Evolutionary conservation across 1,140 invertebrate species (phyloP).

Genomic region (Leptoteleia sp.): DNA sequence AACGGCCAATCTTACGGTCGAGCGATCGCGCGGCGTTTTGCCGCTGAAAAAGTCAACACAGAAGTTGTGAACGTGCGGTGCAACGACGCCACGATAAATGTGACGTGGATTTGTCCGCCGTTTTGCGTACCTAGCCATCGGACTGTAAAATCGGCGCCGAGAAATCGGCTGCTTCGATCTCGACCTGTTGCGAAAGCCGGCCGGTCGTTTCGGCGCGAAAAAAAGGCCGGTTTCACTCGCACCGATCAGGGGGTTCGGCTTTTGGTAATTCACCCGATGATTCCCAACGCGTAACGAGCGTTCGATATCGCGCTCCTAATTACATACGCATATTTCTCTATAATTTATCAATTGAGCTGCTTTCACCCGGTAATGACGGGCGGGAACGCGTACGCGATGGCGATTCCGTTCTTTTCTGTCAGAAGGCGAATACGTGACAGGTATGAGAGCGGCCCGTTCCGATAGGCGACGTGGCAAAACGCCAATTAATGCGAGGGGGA

Average conservation of each 20-base stretch:
- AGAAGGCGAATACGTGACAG: constrained; percentile 41
- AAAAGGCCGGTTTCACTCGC: constrained; percentile 36
- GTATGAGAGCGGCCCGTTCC: constrained; percentile 30
- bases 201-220: neutral
- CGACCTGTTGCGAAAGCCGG: constrained; percentile 30
- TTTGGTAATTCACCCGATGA: constrained; percentile 16
- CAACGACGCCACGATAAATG: constrained; percentile 54
- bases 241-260: constrained; percentile 12
- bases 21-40: constrained; percentile 58
- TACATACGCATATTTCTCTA: constrained; percentile 55
- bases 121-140: constrained; percentile 37
- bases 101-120: too few species aligned
- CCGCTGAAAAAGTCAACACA: constrained; percentile 68
- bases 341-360: constrained; percentile 57
- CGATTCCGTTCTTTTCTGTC: constrained; percentile 32
- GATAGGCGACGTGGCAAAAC: constrained; percentile 42
- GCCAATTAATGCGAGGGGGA: constrained; percentile 48
- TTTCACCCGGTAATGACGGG: constrained; percentile 55
- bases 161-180: constrained; percentile 47
- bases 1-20: constrained; percentile 72
- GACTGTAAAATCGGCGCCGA: constrained; percentile 46
- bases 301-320: constrained; percentile 37
- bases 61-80: constrained; percentile 64
- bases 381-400: constrained; percentile 3
- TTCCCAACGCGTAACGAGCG: constrained; percentile 31